phyloP scores from a whole-genome alignment of 1,140 invertebrate genomes.

The Drosophila auraria region DNA sequence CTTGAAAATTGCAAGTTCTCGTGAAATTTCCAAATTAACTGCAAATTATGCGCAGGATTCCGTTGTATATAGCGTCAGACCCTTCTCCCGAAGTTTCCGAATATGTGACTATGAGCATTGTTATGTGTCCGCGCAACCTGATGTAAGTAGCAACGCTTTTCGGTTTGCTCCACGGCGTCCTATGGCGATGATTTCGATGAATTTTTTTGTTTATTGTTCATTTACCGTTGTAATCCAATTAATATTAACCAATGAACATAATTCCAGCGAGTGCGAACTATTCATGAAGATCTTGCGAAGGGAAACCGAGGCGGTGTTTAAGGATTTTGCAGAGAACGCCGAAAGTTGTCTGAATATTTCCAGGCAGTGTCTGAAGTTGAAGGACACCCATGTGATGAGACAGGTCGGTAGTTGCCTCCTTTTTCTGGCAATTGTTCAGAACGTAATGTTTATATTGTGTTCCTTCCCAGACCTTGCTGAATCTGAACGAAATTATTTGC shows the following conservation, averaged over 20 bases:
- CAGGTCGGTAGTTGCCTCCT: background rate
- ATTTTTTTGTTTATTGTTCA: background rate
- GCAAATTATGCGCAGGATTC: constrained; percentile 34
- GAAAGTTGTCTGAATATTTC: constrained; percentile 10
- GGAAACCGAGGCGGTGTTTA: constrained; percentile 12
- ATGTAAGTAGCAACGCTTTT: constrained; percentile 38
- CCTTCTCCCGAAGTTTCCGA: constrained; percentile 9
- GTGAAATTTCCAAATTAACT: constrained; percentile 7
- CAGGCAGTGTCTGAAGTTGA: constrained; percentile 1
- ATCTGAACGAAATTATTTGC: constrained; percentile 46
- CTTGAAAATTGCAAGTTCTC: constrained; percentile 15
- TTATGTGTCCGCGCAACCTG: constrained; percentile 40
- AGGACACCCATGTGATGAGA: constrained; percentile 2
- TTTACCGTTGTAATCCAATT: background rate
- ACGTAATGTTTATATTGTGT: background rate
- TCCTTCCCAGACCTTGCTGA: constrained; percentile 7
- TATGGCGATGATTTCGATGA: background rate
- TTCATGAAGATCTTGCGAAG: constrained; percentile 40
- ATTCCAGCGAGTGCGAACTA: constrained; percentile 52
- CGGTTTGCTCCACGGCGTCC: background rate
- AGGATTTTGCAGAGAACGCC: background rate
- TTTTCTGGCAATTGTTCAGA: background rate
- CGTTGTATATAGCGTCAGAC: background rate
- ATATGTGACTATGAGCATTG: constrained; percentile 21
- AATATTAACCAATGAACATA: background rate